Base-by-base conservation (phyloP, 2,888 invertebrate species). In the Volucella inanis region DNA sequence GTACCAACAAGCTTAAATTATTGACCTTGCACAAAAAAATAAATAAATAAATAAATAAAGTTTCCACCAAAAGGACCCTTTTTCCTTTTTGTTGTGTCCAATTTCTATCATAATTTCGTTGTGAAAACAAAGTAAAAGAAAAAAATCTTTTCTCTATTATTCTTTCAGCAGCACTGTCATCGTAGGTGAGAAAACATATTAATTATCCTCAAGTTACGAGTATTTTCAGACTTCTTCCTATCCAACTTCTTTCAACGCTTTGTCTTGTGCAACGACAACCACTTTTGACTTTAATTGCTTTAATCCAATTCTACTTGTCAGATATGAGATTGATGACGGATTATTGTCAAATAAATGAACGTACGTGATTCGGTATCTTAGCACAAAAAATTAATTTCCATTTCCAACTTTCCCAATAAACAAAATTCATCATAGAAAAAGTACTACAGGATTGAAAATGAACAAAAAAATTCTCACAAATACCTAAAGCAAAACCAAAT, bases 291-390 rank as follows among this genome's bases (percentile, higher is more conserved):
- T 74, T 50, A 79, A 72, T 72, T 59, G 59, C 52, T 67, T 79
- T 72, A 79, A 79, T 79, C 72, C 72, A 72, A 79, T 79, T 79
- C 72, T n/a, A 15, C 43, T 65, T 79, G 79, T 72, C 79, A 81
- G 18, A 64, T 81, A 76, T 76, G 80, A 81, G 71, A 81, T 76
- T 41, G 47, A 80, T 85, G 84, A 85, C 61, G 80, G 75, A 85
- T 80, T 80, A 61, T 76, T 85, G 75, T 71, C 75, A 76, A 81
- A 85, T 71, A 72, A 85, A 76, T 61, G 67, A 74, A 80, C 45
- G 55, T 45, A 39, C 8, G 39, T 8, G 59, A 15, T 41, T 18
- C 55, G 59, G 12, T 54, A 55, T 8, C 54, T 11, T 59, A 74
- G 11, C 47, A 12, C 31, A 57, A 83, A 61, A 68, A 70, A 74